Evolutionary conservation across 2,888 invertebrate genomes (phyloP).

Genomic region (Epirrhoe tristata): DNA sequence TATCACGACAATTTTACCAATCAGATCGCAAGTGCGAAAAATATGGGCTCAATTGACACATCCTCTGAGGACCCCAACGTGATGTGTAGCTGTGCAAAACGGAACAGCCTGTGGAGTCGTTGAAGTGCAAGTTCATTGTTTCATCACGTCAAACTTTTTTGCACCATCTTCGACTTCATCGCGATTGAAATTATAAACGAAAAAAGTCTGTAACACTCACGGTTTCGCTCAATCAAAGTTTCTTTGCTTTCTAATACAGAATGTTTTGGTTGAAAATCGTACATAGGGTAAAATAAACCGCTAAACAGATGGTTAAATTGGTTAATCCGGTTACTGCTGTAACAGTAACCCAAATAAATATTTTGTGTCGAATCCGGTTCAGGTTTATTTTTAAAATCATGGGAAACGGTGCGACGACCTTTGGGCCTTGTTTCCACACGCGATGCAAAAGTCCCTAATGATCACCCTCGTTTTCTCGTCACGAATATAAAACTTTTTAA

Average conservation of each 20-base stretch:
- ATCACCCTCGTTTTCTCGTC: neutral
- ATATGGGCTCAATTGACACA: constrained; percentile 33
- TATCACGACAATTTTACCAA: constrained; percentile 26
- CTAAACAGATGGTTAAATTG: constrained; percentile 50
- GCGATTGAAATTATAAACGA: constrained; percentile 57
- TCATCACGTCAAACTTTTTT: constrained; percentile 60
- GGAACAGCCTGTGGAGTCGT: constrained; percentile 55
- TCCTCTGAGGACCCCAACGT: constrained; percentile 30
- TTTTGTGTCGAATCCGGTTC: constrained; percentile 63
- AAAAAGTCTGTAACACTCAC: constrained; percentile 67
- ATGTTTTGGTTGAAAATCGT: constrained; percentile 28
- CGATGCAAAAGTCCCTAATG: constrained; percentile 23
- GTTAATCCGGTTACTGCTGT: constrained; percentile 62
- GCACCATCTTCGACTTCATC: constrained; percentile 58
- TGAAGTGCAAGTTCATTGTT: constrained; percentile 74
- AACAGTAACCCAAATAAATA: constrained; percentile 69
- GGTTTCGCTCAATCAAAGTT: constrained; percentile 64
- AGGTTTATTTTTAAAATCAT: constrained; percentile 60
- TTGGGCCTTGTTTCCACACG: constrained; percentile 40
- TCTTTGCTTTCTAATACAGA: constrained; percentile 38
- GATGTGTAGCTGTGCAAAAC: constrained; percentile 15
- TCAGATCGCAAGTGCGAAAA: constrained; percentile 34
- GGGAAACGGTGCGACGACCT: constrained; percentile 62
- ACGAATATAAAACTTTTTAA: neutral
- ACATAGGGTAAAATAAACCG: constrained; percentile 37